Evolutionary conservation across 2,113 vertebrate species (phyloP).

Genomic region (Xenopus borealis): DNA sequence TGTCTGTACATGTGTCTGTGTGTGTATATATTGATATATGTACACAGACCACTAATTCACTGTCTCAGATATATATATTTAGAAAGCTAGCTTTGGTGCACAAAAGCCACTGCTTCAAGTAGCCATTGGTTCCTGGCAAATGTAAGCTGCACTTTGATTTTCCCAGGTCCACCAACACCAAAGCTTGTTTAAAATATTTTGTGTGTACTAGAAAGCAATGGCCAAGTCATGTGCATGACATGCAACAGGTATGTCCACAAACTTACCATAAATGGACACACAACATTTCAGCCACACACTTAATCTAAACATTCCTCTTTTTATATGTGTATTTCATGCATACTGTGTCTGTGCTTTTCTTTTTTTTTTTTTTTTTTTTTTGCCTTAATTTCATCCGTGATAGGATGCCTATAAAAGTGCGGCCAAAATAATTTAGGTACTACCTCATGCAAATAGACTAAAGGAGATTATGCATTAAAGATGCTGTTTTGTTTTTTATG

Average conservation of each 20-base stretch:
- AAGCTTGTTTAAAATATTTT: background rate
- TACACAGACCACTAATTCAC: too few species aligned
- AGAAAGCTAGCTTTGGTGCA: too few species aligned
- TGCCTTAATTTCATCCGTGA: conserved; percentile 65
- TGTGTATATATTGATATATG: too few species aligned
- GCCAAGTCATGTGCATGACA: background rate
- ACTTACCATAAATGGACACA: background rate
- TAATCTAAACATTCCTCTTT: conserved; percentile 61
- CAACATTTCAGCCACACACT: conserved; percentile 52
- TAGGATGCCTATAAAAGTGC: conserved; percentile 62
- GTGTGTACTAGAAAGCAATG: background rate
- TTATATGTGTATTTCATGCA: conserved; percentile 52
- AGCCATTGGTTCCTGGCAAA: background rate
- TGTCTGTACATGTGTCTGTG: too few species aligned
- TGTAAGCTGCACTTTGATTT: background rate
- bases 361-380: conserved; percentile 51
- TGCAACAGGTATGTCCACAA: conserved; percentile 42
- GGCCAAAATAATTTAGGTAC: conserved; percentile 80
- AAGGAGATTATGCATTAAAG: conserved; percentile 65
- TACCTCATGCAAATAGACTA: conserved; percentile 75
- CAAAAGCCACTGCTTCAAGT: background rate
- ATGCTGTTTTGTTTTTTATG: conserved; percentile 58
- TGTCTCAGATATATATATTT: background rate
- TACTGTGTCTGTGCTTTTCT: conserved; percentile 46
- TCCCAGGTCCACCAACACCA: background rate